Base-by-base conservation (phyloP, 2,797 vertebrate genomes). In the Propithecus deckenii region DNA sequence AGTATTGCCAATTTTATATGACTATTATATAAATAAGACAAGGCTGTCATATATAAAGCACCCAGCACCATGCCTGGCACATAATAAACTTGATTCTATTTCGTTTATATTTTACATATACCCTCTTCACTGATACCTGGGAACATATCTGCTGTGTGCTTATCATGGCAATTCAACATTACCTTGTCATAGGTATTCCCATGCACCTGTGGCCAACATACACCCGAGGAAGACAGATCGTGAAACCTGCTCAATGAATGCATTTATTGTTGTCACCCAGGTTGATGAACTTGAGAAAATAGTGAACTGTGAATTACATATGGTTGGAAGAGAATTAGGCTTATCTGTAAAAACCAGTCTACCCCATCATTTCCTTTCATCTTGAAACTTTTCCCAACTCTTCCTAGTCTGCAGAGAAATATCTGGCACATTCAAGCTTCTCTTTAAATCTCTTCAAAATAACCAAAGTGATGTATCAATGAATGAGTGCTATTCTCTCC, bases 371-470 rank as follows among this genome's bases (percentile, higher is more conserved):
- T 69, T 72, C 41, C n/a, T n/a, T n/a, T 89, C 65, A 23, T 74
- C 23, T 48, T 41, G 35, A 80, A 91, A 81, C 6, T 67, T 76
- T 41, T 41, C 17, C 41, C 13, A 93, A 35, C 15, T 81, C 9
- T 76, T 30, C 75, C 84, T 85, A 50, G 1, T 86, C 41, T 84
- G 30, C 25, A 72, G 23, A 94, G 28, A 95, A 78, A 85, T 67
- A 63, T 32, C 28, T 52, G 84, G 28, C 5, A 75, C 30, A 38
- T 32, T 28, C 38, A 93, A 87, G 30, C 25, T 95, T 85, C 22
- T 76, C 20, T 90, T 78, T 59, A 92, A 91, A 57, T 38, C 81
- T 32, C 61, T 91, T 93, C 22, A 59, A 88, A 96, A 76, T 57
- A 91, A 81, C 30, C 13, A 88, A 52, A 94, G 38, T 46, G 30